Evolutionary conservation across 2,113 vertebrate species (phyloP).

Genomic region (Phalacrocorax aristotelis): DNA sequence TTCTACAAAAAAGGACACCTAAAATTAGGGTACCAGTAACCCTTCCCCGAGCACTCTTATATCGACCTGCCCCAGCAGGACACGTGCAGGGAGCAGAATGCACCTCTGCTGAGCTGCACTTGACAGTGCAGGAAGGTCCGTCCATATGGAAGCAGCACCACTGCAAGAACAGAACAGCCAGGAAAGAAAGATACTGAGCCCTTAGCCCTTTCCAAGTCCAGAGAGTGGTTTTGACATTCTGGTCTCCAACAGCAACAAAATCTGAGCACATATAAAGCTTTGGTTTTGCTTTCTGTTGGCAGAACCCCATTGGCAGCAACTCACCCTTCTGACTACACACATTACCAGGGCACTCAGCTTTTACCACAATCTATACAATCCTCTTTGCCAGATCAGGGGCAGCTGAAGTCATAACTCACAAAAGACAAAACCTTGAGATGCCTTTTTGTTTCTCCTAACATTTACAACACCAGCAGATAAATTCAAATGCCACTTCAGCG

Average conservation of each 20-base stretch:
- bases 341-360: not conserved
- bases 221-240: not conserved
- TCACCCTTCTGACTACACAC: not conserved
- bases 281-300: not conserved
- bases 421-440: not conserved
- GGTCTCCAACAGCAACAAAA: not conserved
- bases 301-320: not conserved
- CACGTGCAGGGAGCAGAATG: not conserved
- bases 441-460: not conserved
- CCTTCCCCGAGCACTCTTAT: not conserved
- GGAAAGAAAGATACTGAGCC: not conserved
- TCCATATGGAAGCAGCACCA: not conserved
- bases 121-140: not conserved
- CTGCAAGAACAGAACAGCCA: not conserved
- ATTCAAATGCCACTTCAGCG: not conserved
- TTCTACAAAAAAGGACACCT: not conserved
- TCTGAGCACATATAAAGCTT: not conserved
- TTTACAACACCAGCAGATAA: not conserved
- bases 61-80: not conserved
- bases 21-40: not conserved
- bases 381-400: not conserved
- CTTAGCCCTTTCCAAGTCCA: not conserved
- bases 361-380: not conserved
- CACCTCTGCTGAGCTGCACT: not conserved
- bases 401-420: not conserved